Evolutionary conservation across 2,797 vertebrate genomes (phyloP), one percentile per base, ranked within the genome.

Genomic region (Cossypha dichroa): DNA sequence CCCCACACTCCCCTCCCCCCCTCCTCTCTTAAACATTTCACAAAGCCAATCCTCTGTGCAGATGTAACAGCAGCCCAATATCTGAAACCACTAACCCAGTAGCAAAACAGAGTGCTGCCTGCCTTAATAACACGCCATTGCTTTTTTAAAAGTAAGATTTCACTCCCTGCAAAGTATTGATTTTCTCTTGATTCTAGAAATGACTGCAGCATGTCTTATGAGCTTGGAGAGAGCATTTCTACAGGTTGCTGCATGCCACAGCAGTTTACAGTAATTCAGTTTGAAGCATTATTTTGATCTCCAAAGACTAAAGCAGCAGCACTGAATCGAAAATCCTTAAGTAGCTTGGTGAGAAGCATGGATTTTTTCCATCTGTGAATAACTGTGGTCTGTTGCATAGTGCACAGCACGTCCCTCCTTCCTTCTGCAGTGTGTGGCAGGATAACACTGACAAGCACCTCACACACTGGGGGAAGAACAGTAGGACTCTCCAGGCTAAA

Each of bases 271-370:
- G 64, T 96, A 97, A 97, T 95, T 96, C 86, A 69, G 49, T 95
- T 66, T 93, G 96, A 91, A 97, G 69, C 90, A 88, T 84, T 93
- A 93, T 93, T 97, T 98, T 96, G 93, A 95, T 95, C 93, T 97
- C 92, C 67, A 68, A 89, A 96, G 92, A 91, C 85, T 85, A 75
- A 86, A 92, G 91, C 82, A 80, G 74, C 58, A 75, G 72, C 89
- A 64, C 58, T 60, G 58, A 94, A 93, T 76, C 2, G 20, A 95
- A 96, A 93, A 63, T 75, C 85, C 92, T 93, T 90, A 87, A 93
- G 60, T 76, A 92, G 83, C 62, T 88, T 33, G 83, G 86, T 77
- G 59, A 91, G 55, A 59, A 85, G 63, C 79, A 88, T 5, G 66
- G 64, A 73, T 93, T 85, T 92, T 88, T 90, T 63, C 81, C 54